Evolutionary conservation across 1,140 invertebrate genomes (phyloP), one percentile per base, ranked within the genome.

Genomic region (Aphelenchoides besseyi): DNA sequence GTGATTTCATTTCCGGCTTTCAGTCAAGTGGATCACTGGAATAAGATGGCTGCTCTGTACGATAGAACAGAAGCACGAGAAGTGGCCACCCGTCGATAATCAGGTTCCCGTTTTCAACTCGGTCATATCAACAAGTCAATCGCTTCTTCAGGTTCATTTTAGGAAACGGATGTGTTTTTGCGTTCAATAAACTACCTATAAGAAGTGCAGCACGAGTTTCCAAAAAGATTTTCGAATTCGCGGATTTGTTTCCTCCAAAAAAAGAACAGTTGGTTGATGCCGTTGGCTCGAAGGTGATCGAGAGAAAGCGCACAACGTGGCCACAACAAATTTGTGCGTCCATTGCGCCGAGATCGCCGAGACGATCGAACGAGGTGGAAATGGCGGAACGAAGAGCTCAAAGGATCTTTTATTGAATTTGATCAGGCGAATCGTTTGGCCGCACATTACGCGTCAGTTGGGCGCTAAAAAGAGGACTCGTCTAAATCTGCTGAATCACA

Each of bases 361-460:
- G n/a, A n/a, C n/a, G n/a, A n/a, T n/a, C n/a, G n/a, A n/a, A 48
- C 41, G 41, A 48, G 41, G 41, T 48, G 41, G 41, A 48, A 23
- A 48, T 48, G 12, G 41, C 12, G 12, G 41, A 48, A 23, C 12
- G 41, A 23, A 48, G 12, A n/a, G n/a, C n/a, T n/a, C n/a, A n/a
- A 23, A 48, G 41, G 41, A 23, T 12, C 41, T 48, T 48, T 48
- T 48, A 48, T 48, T 23, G 41, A 48, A 48, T 48, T 48, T 48
- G 41, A 48, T 48, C 41, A 23, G 41, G 41, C 41, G 41, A 48
- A 48, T 48, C 41, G 41, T 48, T 23, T 12, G 41, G 41, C 41
- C 41, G 41, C 41, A 48, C 41, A 48, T 48, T 48, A 48, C 12
- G 41, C 41, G 41, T 48, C 41, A 48, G 41, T 48, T 48, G 41